A percentile compares a stretch with the other conserved stretches of the same genome.
These are phyloP conservation scores for Diplodus puntazzo DNA, from an alignment of 2,797 vertebrate species.

Conservation along the genomic window DNA sequence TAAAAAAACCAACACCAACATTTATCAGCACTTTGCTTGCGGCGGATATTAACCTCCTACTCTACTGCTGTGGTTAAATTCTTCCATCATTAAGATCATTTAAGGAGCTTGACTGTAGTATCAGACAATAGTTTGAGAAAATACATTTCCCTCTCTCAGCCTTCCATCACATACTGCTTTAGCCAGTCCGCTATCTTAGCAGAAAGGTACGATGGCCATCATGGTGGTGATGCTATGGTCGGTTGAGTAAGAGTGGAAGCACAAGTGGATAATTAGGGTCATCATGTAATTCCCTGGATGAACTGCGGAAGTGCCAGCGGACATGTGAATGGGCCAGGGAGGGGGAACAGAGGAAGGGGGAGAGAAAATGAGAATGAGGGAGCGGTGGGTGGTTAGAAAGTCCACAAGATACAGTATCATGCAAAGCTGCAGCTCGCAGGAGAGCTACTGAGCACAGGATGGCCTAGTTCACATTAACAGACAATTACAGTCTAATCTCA, in stretches of 20 bases:
- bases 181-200: slow-evolving; percentile 1
- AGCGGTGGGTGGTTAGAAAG: slow-evolving; percentile 4
- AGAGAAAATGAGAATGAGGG: slow-evolving; percentile 21
- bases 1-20: background rate
- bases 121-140: background rate
- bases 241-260: slow-evolving; percentile 49
- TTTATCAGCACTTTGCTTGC: background rate
- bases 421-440: slow-evolving; percentile 66
- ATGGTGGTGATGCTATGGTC: slow-evolving; percentile 1
- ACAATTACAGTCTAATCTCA: slow-evolving; percentile 79
- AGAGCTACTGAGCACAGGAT: slow-evolving; percentile 62
- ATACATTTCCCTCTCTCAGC: background rate
- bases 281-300: slow-evolving; percentile 58
- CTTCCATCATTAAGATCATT: slow-evolving; percentile 2
- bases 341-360: slow-evolving; percentile 13
- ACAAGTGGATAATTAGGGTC: slow-evolving; percentile 68
- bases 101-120: background rate
- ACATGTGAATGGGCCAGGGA: slow-evolving; percentile 47
- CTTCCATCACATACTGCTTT: background rate
- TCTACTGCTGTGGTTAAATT: background rate
- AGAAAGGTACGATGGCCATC: slow-evolving; percentile 32
- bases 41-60: background rate
- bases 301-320: slow-evolving; percentile 58
- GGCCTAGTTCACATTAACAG: slow-evolving; percentile 83
- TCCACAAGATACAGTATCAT: slow-evolving; percentile 52